Evolutionary conservation across 2,113 vertebrate genomes (phyloP), one percentile per base, ranked within the genome.

Genomic region (Microcebus ravelobensis): DNA sequence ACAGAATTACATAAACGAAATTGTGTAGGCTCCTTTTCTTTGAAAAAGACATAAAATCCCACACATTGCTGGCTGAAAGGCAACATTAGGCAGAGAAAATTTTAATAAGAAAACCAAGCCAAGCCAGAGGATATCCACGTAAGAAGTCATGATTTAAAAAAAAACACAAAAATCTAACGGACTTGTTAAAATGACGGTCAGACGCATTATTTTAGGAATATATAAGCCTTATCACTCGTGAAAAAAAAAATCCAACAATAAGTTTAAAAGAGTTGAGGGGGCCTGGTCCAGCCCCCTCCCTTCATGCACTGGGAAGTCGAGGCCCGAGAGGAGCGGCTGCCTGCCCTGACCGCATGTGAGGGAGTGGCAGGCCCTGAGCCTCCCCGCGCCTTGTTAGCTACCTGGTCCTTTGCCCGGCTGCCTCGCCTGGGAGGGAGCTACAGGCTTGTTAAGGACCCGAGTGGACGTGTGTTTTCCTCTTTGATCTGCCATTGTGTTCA

Each of bases 41-140:
- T 90, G n/a, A 52, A 90, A 79, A 95, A 73, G 88, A 95, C 93
- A 91, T 63, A 91, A 90, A 97, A 93, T 90, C 93, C 67, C 73
- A 97, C 90, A 88, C 59, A 7, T 89, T 95, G 17, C 71, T 0
- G 34, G 29, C 70, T 86, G 68, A 88, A 91, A 88, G 59, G 73
- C 48, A 96, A 91, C 87, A 59, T 74, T 39, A 95, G 31, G 71
- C 5, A 8, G 50, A 91, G 55, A 77, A 87, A 36, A 83, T 73
- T 84, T 83, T 92, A 96, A 94, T 79, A 85, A 88, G 90, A 48
- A 93, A 96, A 94, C 87, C 50, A 91, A 91, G 36, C 10, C 27
- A 63, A 94, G 29, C 7, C 63, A 96, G 52, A 94, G n/a, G 48
- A 55, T 65, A 84, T 21, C 57, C 65, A 83, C 50, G 39, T 10